Evolutionary conservation across 2,113 vertebrate genomes (phyloP).

Genomic region (Gobius niger): DNA sequence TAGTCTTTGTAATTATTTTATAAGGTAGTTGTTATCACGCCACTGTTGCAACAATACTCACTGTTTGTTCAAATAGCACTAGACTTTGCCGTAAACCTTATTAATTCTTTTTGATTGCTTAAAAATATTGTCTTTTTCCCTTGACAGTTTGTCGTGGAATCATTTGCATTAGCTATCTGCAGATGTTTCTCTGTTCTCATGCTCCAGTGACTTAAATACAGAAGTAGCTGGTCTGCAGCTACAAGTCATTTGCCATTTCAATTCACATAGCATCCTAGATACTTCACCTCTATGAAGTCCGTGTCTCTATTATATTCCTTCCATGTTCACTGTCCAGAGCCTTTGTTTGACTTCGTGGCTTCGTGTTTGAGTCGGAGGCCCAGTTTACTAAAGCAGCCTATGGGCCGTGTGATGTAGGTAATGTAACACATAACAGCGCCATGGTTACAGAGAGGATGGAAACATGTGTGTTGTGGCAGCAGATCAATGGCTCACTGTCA

Average conservation of each 20-base stretch:
- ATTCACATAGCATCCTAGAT: neutral
- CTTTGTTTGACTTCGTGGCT: constrained; percentile 33
- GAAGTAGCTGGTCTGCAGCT: neutral
- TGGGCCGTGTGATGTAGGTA: constrained; percentile 52
- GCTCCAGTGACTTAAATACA: neutral
- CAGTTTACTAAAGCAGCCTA: constrained; percentile 54
- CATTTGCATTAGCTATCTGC: neutral
- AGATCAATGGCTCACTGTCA: constrained; percentile 74
- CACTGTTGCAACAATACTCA: too few species aligned
- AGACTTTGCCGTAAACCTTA: too few species aligned
- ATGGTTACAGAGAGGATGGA: constrained; percentile 68
- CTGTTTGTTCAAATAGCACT: too few species aligned
- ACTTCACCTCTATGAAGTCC: neutral
- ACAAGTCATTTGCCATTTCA: neutral
- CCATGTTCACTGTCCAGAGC: constrained; percentile 17
- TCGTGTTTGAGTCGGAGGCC: constrained; percentile 32
- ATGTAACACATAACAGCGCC: constrained; percentile 67
- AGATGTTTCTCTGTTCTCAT: neutral
- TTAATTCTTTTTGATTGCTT: too few species aligned
- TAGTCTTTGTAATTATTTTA: neutral
- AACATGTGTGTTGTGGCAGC: constrained; percentile 70
- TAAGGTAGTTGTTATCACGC: neutral
- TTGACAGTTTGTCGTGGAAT: too few species aligned
- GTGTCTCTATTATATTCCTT: constrained; percentile 4
- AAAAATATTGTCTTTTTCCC: too few species aligned